phyloP scores from a whole-genome alignment of 2,888 invertebrate genomes.

The Pycnomerus fuliginosus region DNA sequence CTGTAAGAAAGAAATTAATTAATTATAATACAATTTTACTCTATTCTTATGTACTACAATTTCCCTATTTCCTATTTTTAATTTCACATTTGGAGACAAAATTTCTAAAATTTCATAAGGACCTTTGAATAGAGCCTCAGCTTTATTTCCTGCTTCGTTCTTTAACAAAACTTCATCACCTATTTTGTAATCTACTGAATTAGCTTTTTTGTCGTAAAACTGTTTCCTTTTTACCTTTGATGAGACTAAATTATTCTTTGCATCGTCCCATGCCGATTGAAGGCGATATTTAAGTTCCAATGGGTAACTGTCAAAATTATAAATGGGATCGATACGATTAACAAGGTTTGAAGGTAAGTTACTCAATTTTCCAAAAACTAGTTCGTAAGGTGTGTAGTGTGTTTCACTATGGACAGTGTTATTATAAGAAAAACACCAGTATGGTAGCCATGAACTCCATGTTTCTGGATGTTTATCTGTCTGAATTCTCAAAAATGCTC shows the following conservation, averaged over 20 bases:
- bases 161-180: background rate
- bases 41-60: background rate
- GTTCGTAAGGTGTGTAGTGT: constrained; percentile 21
- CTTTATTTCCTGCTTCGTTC: background rate
- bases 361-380: constrained; percentile 22
- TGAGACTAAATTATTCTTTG: constrained; percentile 18
- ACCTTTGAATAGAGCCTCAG: background rate
- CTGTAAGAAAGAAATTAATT: no score
- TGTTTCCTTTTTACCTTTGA: constrained; percentile 8
- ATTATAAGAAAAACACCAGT: constrained; percentile 26
- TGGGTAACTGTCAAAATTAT: constrained; percentile 24
- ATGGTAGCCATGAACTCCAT: constrained; percentile 24
- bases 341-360: constrained; percentile 14
- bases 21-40: background rate
- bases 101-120: constrained; percentile 1
- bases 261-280: constrained; percentile 20
- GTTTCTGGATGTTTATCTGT: constrained; percentile 4
- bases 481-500: constrained; percentile 3
- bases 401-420: constrained; percentile 25
- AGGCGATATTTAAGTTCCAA: constrained; percentile 21
- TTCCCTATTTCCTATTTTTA: background rate
- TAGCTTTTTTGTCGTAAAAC: background rate
- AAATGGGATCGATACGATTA: constrained; percentile 12
- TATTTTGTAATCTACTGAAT: background rate
- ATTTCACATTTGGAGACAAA: constrained; percentile 1